A percentile compares a stretch with the other conserved stretches of the same genome.
These are phyloP conservation scores for Crocuta crocuta DNA, from an alignment of 2,113 vertebrate genomes.

Conservation along the genomic window DNA sequence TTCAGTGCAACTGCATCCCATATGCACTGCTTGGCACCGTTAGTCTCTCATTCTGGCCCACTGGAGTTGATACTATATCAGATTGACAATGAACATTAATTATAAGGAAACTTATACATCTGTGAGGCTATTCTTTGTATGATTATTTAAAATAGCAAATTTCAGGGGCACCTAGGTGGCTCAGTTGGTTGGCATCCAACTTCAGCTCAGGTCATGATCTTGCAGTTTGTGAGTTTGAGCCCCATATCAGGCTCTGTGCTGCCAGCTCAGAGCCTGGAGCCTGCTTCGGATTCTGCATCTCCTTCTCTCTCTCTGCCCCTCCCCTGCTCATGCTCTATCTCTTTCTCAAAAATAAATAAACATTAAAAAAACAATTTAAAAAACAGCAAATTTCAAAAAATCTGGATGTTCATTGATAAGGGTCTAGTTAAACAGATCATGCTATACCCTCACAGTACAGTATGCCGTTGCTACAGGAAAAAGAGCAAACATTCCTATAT, in stretches of 20 bases:
- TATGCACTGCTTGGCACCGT: not conserved
- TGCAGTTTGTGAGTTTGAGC: too few relatives aligned
- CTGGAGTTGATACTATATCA: not conserved
- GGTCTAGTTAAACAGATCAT: not conserved
- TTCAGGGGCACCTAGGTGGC: not conserved
- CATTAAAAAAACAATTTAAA: not conserved
- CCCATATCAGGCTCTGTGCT: too few relatives aligned
- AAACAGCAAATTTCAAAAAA: not conserved
- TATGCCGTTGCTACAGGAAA: not conserved
- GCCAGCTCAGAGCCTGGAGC: too few relatives aligned
- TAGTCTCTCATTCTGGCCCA: not conserved
- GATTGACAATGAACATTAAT: not conserved
- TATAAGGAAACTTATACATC: not conserved
- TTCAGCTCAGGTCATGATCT: too few relatives aligned
- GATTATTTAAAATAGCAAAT: not conserved
- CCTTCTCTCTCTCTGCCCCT: too few relatives aligned
- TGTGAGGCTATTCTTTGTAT: not conserved
- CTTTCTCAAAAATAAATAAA: too few relatives aligned
- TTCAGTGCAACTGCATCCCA: not conserved
- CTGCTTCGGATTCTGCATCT: too few relatives aligned
- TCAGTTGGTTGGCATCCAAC: too few relatives aligned
- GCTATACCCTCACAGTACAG: not conserved
- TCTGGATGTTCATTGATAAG: not conserved
- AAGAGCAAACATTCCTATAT: not conserved
- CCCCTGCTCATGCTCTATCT: too few relatives aligned